Evolutionary conservation across 2,888 invertebrate species (phyloP).

Genomic region (Acanthacorydalis orientalis): DNA sequence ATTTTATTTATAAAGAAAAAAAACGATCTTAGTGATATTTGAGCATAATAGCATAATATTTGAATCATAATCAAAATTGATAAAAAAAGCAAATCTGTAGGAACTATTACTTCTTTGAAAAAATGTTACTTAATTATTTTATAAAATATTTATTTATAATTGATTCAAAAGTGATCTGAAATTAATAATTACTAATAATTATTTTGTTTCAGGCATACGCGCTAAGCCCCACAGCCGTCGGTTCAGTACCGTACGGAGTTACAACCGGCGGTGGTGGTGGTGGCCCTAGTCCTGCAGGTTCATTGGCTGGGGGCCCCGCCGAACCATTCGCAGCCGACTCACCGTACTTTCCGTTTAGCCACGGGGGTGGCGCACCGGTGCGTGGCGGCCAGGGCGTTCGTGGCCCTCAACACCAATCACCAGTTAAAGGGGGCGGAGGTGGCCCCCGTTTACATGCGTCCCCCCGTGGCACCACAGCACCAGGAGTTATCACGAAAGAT

Average conservation of each 20-base stretch:
- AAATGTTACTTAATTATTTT: no score
- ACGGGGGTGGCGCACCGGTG: slow-evolving; percentile 23
- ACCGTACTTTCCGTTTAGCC: slow-evolving; percentile 48
- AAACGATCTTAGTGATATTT: no score
- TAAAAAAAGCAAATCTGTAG: no score
- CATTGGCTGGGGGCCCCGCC: slow-evolving; percentile 31
- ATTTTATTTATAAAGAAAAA: no score
- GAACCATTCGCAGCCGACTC: slow-evolving; percentile 41
- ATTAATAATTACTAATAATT: slow-evolving; percentile 6
- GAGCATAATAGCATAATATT: no score
- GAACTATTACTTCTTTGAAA: no score
- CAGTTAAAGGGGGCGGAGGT: neutral
- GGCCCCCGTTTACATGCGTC: slow-evolving; percentile 8
- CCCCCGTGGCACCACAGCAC: neutral
- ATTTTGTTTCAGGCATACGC: slow-evolving; percentile 25
- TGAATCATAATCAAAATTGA: no score
- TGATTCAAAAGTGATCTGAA: no score
- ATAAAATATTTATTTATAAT: no score
- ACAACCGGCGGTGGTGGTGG: slow-evolving; percentile 15
- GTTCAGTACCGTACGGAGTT: slow-evolving; percentile 22
- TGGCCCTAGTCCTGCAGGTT: slow-evolving; percentile 23
- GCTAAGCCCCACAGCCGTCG: slow-evolving; percentile 21
- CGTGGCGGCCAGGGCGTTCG: slow-evolving; percentile 13
- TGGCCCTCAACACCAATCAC: slow-evolving; percentile 1
- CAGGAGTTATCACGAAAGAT: slow-evolving; percentile 11